Evolutionary conservation across 2,797 vertebrate genomes (phyloP).

Genomic region (Cirrhinus mrigala): DNA sequence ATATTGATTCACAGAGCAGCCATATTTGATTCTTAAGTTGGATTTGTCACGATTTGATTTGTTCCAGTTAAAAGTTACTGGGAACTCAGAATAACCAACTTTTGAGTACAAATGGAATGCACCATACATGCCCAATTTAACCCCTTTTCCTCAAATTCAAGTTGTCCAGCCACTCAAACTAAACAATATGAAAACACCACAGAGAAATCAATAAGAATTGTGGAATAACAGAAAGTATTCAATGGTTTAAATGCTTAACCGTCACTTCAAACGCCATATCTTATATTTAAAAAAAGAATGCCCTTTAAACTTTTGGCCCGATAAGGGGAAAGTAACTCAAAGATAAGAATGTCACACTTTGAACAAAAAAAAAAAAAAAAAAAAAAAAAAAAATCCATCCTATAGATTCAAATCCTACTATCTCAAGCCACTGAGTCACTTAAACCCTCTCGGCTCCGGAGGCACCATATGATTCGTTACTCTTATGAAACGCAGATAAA

Average conservation of each 20-base stretch:
- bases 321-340: background rate
- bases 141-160: background rate
- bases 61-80: background rate
- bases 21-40: background rate
- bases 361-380: background rate
- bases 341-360: background rate
- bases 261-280: slow-evolving; percentile 7
- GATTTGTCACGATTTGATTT: background rate
- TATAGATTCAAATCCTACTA: slow-evolving; percentile 27
- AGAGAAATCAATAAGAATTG: background rate
- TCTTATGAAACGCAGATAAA: slow-evolving; percentile 9
- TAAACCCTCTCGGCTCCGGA: slow-evolving; percentile 14
- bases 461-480: background rate
- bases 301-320: background rate
- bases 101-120: too few relatives aligned
- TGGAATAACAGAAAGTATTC: background rate
- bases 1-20: background rate
- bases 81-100: too few relatives aligned
- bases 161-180: too few relatives aligned
- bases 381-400: background rate
- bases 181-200: background rate
- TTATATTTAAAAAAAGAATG: background rate
- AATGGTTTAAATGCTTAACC: background rate
- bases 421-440: slow-evolving; percentile 9
- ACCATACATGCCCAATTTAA: too few relatives aligned